These are phyloP conservation scores for Andrena camellia DNA, from an alignment of 2,888 invertebrate species.

Conservation along the genomic window DNA sequence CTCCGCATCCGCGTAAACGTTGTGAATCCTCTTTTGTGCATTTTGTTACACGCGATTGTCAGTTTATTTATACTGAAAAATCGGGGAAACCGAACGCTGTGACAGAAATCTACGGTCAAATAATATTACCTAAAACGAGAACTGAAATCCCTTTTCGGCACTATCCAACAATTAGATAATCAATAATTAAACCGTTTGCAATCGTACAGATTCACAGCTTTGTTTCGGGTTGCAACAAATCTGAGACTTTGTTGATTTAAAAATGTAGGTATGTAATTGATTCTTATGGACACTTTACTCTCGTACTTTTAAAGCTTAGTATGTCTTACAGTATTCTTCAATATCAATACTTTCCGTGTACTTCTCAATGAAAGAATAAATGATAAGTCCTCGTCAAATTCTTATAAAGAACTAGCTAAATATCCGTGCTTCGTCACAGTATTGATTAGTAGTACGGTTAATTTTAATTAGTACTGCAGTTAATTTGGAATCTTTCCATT, in stretches of 20 bases:
- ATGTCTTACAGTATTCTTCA: too few species aligned
- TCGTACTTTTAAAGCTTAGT: too few species aligned
- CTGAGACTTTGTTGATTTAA: too few species aligned
- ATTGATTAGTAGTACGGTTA: neutral
- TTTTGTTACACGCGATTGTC: slow-evolving; percentile 4
- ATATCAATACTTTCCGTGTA: neutral
- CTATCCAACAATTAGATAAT: neutral
- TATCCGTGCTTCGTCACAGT: neutral
- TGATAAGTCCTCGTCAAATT: neutral
- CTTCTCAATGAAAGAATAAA: neutral
- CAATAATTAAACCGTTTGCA: neutral
- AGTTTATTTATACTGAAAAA: slow-evolving; percentile 12
- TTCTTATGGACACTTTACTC: too few species aligned
- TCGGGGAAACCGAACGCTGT: neutral
- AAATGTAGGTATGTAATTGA: too few species aligned
- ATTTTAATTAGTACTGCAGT: too few species aligned
- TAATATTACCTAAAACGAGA: neutral
- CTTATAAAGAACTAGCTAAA: neutral
- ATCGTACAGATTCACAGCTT: too few species aligned
- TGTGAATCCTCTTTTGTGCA: neutral
- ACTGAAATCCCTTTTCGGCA: neutral
- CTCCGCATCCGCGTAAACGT: neutral
- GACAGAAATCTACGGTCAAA: neutral
- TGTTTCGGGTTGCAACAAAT: too few species aligned
- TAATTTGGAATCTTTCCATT: too few species aligned